Evolutionary conservation across 2,113 vertebrate genomes (phyloP).

Genomic region (Brienomyrus brachyistius): DNA sequence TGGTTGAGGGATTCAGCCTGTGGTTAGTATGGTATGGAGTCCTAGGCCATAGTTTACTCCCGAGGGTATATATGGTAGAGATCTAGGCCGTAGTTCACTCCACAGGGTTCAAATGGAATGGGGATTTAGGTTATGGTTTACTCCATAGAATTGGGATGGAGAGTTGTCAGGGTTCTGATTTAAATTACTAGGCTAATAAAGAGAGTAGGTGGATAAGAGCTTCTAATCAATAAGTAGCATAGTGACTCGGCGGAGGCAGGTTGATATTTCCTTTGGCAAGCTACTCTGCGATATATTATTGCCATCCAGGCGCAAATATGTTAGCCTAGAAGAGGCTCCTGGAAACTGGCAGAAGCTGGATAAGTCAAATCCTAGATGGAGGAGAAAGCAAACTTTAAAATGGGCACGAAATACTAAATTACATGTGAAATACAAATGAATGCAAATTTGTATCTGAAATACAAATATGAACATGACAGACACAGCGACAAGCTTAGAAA

Average conservation of each 20-base stretch:
- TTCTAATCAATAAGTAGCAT: conserved; percentile 51
- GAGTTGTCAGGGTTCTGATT: not conserved
- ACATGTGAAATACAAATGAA: not conserved
- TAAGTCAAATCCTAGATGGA: conserved; percentile 76
- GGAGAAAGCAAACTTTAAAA: conserved; percentile 7
- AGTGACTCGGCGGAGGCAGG: conserved; percentile 75
- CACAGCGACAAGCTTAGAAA: not conserved
- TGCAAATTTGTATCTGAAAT: too few species aligned
- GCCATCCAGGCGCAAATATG: conserved; percentile 81
- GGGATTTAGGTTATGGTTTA: not conserved
- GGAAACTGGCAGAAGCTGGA: conserved; percentile 81
- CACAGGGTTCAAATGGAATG: not conserved
- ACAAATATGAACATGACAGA: not conserved
- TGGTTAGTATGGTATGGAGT: not conserved
- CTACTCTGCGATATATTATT: conserved; percentile 70
- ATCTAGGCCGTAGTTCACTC: not conserved
- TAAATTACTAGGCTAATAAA: not conserved
- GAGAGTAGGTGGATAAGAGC: not conserved
- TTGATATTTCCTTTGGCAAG: conserved; percentile 76
- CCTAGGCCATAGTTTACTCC: not conserved
- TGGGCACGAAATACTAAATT: not conserved
- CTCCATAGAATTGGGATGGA: not conserved
- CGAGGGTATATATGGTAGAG: not conserved
- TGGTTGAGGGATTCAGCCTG: not conserved
- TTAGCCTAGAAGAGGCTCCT: conserved; percentile 79